Conservation (phyloP, 2,113 vertebrate genomes). For the Bostrychus sinensis region DNA sequence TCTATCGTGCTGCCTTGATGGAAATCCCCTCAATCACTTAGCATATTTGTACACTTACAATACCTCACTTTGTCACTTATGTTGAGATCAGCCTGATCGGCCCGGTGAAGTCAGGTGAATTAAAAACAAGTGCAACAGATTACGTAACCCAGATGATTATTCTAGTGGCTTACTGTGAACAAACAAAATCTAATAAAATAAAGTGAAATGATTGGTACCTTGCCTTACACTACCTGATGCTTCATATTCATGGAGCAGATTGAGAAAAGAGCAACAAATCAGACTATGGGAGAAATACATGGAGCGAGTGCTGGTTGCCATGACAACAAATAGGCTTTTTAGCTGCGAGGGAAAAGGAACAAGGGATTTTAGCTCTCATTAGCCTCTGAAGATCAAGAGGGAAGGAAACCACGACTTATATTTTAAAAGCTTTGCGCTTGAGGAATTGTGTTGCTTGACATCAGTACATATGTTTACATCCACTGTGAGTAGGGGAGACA, state of each 20-base stretch:
- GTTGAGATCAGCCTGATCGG: too few relatives aligned
- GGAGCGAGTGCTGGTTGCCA: constrained; percentile 18
- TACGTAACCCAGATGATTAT: too few relatives aligned
- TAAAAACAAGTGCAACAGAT: too few relatives aligned
- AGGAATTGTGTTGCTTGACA: constrained; percentile 16
- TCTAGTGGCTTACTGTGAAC: neutral
- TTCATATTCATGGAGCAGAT: constrained; percentile 1
- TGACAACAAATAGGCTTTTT: constrained; percentile 57
- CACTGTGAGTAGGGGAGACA: neutral
- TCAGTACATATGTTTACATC: constrained; percentile 16
- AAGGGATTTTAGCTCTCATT: constrained; percentile 48
- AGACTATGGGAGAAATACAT: neutral
- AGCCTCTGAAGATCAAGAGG: constrained; percentile 39
- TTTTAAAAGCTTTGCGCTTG: constrained; percentile 5
- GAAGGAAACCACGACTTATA: constrained; percentile 7
- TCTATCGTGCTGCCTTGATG: too few relatives aligned
- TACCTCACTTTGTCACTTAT: too few relatives aligned
- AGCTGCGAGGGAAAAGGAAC: constrained; percentile 10
- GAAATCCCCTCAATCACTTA: too few relatives aligned
- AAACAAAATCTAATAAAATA: constrained; percentile 12
- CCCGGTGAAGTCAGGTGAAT: too few relatives aligned
- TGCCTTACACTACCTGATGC: constrained; percentile 1
- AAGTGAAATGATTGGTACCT: constrained; percentile 14
- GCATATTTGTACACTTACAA: too few relatives aligned
- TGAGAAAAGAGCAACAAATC: constrained; percentile 32